Percentiles rank a stretch among this genome's conserved stretches.
These are phyloP conservation scores for Apomyelois bistriatella DNA, from an alignment of 2,888 invertebrate genomes.

Conservation along the genomic window DNA sequence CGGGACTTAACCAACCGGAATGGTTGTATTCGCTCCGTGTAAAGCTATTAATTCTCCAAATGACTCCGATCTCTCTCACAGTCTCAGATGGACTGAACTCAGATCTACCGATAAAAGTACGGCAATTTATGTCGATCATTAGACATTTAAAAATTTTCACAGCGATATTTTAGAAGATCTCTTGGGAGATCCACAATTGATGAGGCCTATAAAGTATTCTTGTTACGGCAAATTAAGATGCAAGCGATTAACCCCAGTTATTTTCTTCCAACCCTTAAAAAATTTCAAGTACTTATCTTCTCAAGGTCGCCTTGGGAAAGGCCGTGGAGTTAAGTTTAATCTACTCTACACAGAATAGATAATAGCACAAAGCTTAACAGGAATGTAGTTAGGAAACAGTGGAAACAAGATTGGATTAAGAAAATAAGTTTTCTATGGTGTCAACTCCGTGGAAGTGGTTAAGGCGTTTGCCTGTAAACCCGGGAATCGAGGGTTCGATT, in stretches of 20 bases:
- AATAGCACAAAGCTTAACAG: too few relatives aligned
- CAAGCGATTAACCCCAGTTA: not conserved
- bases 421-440: too few relatives aligned
- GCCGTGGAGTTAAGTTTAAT: too few relatives aligned
- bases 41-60: constrained; percentile 34
- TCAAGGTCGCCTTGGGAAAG: too few relatives aligned
- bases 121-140: constrained; percentile 26
- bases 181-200: constrained; percentile 14
- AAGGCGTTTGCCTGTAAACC: too few relatives aligned
- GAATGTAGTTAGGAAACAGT: too few relatives aligned
- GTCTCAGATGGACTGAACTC: constrained; percentile 23
- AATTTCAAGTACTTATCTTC: not conserved
- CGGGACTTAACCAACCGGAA: constrained; percentile 13
- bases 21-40: constrained; percentile 28
- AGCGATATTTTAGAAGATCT: constrained; percentile 15
- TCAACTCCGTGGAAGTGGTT: too few relatives aligned
- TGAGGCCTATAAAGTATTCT: constrained; percentile 5
- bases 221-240: constrained; percentile 6
- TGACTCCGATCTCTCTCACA: constrained; percentile 30
- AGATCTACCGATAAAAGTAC: constrained; percentile 23
- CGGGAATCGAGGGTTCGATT: too few relatives aligned
- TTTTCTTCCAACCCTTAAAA: not conserved
- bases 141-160: constrained; percentile 23
- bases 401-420: too few relatives aligned
- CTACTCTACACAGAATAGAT: too few relatives aligned